Evolutionary conservation across 2,113 vertebrate species (phyloP).

Genomic region (Cichladusa arquata): DNA sequence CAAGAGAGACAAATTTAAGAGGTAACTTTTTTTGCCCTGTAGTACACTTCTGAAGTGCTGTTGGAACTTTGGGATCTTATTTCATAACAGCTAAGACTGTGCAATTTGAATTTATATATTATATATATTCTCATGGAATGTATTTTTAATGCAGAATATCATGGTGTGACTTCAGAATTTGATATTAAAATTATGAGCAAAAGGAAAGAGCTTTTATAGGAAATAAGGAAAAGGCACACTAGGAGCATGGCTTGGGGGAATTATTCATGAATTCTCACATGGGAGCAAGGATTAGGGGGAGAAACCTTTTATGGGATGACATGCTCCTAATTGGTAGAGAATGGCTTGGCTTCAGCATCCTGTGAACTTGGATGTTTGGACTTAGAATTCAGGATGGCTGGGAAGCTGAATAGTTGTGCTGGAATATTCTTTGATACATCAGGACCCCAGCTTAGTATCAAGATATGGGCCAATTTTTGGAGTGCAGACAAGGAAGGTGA

Average conservation of each 20-base stretch:
- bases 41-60: background rate
- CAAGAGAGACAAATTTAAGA: slow-evolving; percentile 98
- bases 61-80: background rate
- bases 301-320: background rate
- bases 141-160: background rate
- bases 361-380: background rate
- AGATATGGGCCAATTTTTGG: background rate
- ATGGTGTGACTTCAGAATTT: background rate
- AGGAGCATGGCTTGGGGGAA: background rate
- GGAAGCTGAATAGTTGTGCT: background rate
- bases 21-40: slow-evolving; percentile 70
- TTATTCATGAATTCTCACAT: background rate
- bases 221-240: background rate
- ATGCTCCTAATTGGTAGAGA: background rate
- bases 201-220: background rate
- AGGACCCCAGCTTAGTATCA: background rate
- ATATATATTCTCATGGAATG: background rate
- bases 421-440: background rate
- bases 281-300: background rate
- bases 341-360: background rate
- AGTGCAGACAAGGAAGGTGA: background rate
- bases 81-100: background rate
- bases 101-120: background rate
- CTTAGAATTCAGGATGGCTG: background rate
- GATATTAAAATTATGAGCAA: background rate